These are phyloP conservation scores for Cetoscarus ocellatus DNA, from an alignment of 2,797 vertebrate species.

Conservation along the genomic window DNA sequence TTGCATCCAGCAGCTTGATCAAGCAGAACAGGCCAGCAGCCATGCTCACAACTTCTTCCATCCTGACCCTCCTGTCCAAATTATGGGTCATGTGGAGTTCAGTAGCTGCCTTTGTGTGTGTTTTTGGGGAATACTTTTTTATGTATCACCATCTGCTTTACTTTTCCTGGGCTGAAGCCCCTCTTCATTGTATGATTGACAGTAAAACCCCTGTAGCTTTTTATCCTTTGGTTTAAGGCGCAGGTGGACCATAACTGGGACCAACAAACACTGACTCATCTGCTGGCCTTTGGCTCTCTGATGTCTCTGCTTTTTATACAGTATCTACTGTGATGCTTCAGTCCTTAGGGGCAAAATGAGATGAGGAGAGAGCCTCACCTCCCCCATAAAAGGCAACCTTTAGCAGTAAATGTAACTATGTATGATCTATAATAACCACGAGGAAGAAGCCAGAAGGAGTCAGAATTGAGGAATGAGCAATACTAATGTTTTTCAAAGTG, in stretches of 20 bases:
- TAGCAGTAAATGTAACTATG: slow-evolving; percentile 10
- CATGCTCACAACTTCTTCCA: slow-evolving; percentile 58
- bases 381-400: slow-evolving; percentile 20
- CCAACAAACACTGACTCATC: slow-evolving; percentile 34
- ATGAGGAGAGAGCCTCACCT: slow-evolving; percentile 19
- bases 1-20: slow-evolving; percentile 68
- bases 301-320: slow-evolving; percentile 27
- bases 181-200: slow-evolving; percentile 27
- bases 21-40: slow-evolving; percentile 67
- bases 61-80: slow-evolving; percentile 61
- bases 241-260: slow-evolving; percentile 50
- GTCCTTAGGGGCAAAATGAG: slow-evolving; percentile 29
- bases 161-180: slow-evolving; percentile 25
- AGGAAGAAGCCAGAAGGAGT: slow-evolving; percentile 21
- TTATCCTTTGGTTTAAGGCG: slow-evolving; percentile 46
- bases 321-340: slow-evolving; percentile 2
- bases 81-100: slow-evolving; percentile 73
- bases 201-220: slow-evolving; percentile 30
- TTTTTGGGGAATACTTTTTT: slow-evolving; percentile 5
- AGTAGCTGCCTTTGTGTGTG: slow-evolving; percentile 34
- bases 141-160: slow-evolving; percentile 27
- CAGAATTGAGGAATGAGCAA: not conserved
- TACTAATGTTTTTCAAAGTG: no score
- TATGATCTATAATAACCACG: slow-evolving; percentile 23
- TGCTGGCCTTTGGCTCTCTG: slow-evolving; percentile 29